Evolutionary conservation across 2,113 vertebrate genomes (phyloP), one percentile per base, ranked within the genome.

Genomic region (Xiphias gladius): DNA sequence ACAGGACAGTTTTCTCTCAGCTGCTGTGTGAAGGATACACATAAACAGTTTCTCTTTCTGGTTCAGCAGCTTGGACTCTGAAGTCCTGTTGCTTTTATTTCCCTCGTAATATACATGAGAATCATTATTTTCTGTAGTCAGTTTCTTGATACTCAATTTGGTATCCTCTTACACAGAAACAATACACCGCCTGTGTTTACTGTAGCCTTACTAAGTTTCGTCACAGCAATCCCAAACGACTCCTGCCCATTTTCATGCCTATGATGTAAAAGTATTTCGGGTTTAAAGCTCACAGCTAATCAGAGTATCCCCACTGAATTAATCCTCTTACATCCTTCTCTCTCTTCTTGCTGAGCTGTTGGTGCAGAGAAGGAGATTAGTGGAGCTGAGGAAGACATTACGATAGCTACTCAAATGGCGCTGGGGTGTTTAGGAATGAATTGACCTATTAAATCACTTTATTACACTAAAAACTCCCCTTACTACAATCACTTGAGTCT

Each of bases 21-120:
- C 76, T 81, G 66, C 78, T 86, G 79, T 77, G 90, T 89, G 86
- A 93, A 82, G 85, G 91, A 92, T 89, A 79, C 72, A 58, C 50
- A 62, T 13, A 81, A 75, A 72, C 58, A 8, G 24, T 12, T 59
- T 66, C 73, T 48, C 4, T 72, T 5, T 74, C 69, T 50, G 32
- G 19, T 26, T 32, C 62, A 17, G 5, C 14, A 8, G 54, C 20
- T 30, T 16, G 16, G 12, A 68, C 41, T 32, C 28, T 30, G 14
- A 78, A 13, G 14, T 20, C 26, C 46, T 43, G 54, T 19, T 43
- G 63, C 52, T 4, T 24, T 20, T 0, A 0, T 73, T 32, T 22
- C 6, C 46, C 12, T 39, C 20, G 0, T 32, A 2, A 58, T 26
- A 58, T 26, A 30, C 57, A 55, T 66, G 20, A 30, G 43, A 11